phyloP scores from a whole-genome alignment of 2,888 invertebrate species.

The Phortica okadai region DNA sequence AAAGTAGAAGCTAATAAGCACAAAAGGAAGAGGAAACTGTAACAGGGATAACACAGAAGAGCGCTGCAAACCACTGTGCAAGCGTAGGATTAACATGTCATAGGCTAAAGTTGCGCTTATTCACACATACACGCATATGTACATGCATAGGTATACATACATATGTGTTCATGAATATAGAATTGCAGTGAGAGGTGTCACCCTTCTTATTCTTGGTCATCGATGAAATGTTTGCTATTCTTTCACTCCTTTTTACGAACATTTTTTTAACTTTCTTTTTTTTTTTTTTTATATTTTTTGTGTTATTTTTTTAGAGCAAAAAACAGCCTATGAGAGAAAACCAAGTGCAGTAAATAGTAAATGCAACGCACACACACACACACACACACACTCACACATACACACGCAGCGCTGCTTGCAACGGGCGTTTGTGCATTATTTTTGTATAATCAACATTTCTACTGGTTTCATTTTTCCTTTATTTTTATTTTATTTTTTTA shows the following conservation, averaged over 20 bases:
- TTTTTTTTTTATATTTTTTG: constrained; percentile 38
- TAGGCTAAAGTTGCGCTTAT: no score
- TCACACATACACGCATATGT: no score
- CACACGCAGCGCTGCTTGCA: constrained; percentile 48
- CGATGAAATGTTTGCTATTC: constrained; percentile 36
- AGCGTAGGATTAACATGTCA: not conserved
- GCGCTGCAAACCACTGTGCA: not conserved
- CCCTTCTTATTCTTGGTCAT: not conserved
- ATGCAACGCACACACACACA: constrained; percentile 43
- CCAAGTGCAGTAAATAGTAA: constrained; percentile 40
- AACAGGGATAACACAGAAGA: not conserved
- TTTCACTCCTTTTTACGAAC: constrained; percentile 11
- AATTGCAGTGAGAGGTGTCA: not conserved
- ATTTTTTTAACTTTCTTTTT: not conserved
- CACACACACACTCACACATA: constrained; percentile 36
- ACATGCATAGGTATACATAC: not conserved
- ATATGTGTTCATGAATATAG: not conserved
- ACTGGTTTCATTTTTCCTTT: constrained; percentile 39
- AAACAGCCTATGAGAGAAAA: constrained; percentile 15
- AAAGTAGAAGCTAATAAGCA: no score
- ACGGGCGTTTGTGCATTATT: constrained; percentile 68
- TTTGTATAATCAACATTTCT: constrained; percentile 51
- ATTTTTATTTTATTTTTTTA: constrained; percentile 43
- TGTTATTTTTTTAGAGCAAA: constrained; percentile 33
- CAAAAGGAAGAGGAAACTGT: not conserved